A percentile compares a stretch with the other conserved stretches of the same genome.
These are phyloP conservation scores for Rhopalosiphum padi DNA, from an alignment of 1,140 invertebrate genomes.

Conservation along the genomic window DNA sequence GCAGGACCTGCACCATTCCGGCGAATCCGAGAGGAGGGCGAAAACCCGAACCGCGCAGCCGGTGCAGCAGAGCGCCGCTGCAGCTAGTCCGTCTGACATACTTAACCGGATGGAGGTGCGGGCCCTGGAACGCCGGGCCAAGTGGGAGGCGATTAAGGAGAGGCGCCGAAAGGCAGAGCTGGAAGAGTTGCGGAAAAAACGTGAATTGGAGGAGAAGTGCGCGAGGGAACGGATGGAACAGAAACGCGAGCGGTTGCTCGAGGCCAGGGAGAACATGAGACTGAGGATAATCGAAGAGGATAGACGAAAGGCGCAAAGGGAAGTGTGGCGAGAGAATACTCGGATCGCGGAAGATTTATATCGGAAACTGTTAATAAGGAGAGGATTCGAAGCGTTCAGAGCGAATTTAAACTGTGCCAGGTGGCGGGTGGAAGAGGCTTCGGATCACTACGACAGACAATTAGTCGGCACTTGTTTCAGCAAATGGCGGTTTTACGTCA, in stretches of 20 bases:
- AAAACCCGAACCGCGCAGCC: background rate
- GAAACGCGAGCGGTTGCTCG: constrained; percentile 27
- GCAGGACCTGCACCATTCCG: background rate
- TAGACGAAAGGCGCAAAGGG: constrained; percentile 19
- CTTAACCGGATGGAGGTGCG: constrained; percentile 40
- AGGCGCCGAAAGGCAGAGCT: background rate
- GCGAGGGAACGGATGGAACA: constrained; percentile 44
- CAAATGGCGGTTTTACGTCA: constrained; percentile 35
- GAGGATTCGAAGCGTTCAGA: background rate
- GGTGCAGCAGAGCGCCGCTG: too few species aligned
- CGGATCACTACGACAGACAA: background rate
- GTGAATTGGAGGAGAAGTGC: constrained; percentile 24
- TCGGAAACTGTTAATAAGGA: background rate
- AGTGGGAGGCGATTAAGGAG: constrained; percentile 36
- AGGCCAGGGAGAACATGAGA: constrained; percentile 40
- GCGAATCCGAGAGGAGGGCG: background rate
- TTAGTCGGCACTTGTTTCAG: background rate
- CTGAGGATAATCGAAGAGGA: constrained; percentile 21
- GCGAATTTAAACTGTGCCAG: background rate
- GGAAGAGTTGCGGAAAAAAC: constrained; percentile 5
- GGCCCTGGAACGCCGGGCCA: constrained; percentile 16
- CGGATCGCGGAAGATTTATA: constrained; percentile 43
- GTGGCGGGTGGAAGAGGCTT: background rate
- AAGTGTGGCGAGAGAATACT: background rate
- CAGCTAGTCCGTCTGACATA: background rate